Conservation (phyloP, 2,113 vertebrate species). For the Rhadina sibilatrix region DNA sequence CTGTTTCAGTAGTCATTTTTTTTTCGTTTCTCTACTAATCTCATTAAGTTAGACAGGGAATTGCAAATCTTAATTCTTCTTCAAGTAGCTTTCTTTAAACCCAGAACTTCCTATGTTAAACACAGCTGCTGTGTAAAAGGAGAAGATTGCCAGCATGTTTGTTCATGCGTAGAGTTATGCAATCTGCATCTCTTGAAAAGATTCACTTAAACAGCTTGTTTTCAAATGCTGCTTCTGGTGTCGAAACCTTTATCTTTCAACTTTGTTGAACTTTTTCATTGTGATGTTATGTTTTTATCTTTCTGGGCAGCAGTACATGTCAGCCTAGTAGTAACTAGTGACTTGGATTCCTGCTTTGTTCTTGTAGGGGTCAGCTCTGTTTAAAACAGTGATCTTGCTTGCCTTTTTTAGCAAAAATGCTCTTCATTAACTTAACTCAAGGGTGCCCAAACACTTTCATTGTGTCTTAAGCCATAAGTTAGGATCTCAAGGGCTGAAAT, state of each 20-base stretch:
- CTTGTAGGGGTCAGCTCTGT: conserved; percentile 60
- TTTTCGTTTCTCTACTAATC: conserved; percentile 46
- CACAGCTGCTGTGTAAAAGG: conserved; percentile 63
- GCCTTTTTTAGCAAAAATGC: conserved; percentile 44
- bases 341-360: conserved; percentile 60
- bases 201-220: conserved; percentile 61
- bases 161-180: conserved; percentile 59
- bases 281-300: conserved; percentile 46
- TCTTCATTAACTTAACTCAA: conserved; percentile 44
- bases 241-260: conserved; percentile 47
- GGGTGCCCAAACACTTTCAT: conserved; percentile 58
- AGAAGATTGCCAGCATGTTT: conserved; percentile 63
- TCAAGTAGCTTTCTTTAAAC: conserved; percentile 61
- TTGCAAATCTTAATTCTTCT: conserved; percentile 58
- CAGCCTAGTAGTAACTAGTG: conserved; percentile 50
- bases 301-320: conserved; percentile 59
- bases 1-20: conserved; percentile 48
- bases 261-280: conserved; percentile 56
- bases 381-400: conserved; percentile 50
- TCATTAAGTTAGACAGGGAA: conserved; percentile 49
- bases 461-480: conserved; percentile 61
- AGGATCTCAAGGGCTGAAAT: conserved; percentile 56
- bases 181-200: conserved; percentile 67
- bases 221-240: conserved; percentile 68
- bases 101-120: conserved; percentile 61